Base-by-base conservation (phyloP, 2,888 invertebrate genomes). In the Nezara viridula region DNA sequence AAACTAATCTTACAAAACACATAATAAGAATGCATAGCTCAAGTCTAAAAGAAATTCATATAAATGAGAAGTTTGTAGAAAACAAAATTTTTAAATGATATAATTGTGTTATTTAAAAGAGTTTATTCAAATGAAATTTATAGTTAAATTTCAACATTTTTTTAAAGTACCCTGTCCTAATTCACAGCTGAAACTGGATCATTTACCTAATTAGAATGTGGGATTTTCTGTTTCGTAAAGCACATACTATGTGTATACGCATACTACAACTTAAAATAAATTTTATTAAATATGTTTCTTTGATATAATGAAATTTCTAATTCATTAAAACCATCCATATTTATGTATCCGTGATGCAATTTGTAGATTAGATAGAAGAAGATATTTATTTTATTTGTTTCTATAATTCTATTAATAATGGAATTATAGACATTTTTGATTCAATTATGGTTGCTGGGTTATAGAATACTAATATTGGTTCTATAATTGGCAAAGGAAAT, bases 1-100 rank as follows among this genome's bases (percentile, higher is more conserved):
- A 85, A 88, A 44, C 88, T 49, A 88, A 88, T 81, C 77, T 88
- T 12, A 88, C 88, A 24, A 88, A 88, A n/a, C 88, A 88, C n/a
- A 88, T 88, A 47, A 6, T 88, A 37, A 40, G 88, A 66, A 88
- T 88, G 88, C 88, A 88, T 52, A 50, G 88, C 49, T n/a, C 50
- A 40, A 2, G 16, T 88, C n/a, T 32, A 27, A 85, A 40, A 88
- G 81, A 85, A 50, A 81, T 77, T 81, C 44, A 47, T n/a, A 47
- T 3, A 81, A 44, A 81, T 81, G 19, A 81, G 0, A 24, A 81
- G 2, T 81, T 44, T 81, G 21, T 81, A 44, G 81, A 85, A 47
- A 49, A 85, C 6, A 85, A 85, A 49, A 49, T 85, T 49, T 47
- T 52, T 52, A 50, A 86, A 32, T 37, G 12, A 86, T 86, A 24